Percentiles rank a stretch among this genome's conserved stretches.
Evolutionary conservation across 2,113 vertebrate species (phyloP).

Genomic region (Ifrita kowaldi): DNA sequence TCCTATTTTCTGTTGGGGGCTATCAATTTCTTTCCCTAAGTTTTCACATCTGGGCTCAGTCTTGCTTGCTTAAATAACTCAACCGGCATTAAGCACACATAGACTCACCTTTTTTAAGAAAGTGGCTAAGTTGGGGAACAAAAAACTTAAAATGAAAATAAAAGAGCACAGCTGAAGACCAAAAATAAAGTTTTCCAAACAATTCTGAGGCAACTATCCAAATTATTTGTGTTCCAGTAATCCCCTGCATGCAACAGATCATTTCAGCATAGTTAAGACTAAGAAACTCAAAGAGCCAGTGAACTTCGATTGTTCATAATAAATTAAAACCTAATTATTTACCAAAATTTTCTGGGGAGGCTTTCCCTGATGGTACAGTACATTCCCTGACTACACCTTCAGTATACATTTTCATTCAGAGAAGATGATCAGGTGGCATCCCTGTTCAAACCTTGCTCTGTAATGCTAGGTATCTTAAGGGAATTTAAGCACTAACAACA

Average conservation of each 20-base stretch:
- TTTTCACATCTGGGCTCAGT: conserved; percentile 13
- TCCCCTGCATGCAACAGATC: background rate
- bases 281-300: background rate
- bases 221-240: background rate
- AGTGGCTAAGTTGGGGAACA: background rate
- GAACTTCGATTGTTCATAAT: background rate
- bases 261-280: background rate
- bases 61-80: background rate
- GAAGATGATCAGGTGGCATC: background rate
- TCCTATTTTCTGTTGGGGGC: conserved; percentile 4
- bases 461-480: background rate
- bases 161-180: background rate
- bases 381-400: background rate
- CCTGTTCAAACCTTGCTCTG: background rate
- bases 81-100: background rate
- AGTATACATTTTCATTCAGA: background rate
- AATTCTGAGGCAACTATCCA: background rate
- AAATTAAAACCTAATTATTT: background rate
- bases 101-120: background rate
- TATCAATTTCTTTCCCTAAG: background rate
- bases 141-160: background rate
- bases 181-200: background rate
- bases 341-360: background rate
- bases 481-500: background rate
- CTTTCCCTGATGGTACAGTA: background rate